phyloP scores from a whole-genome alignment of 2,113 vertebrate species.

The Oceanodroma tethys region DNA sequence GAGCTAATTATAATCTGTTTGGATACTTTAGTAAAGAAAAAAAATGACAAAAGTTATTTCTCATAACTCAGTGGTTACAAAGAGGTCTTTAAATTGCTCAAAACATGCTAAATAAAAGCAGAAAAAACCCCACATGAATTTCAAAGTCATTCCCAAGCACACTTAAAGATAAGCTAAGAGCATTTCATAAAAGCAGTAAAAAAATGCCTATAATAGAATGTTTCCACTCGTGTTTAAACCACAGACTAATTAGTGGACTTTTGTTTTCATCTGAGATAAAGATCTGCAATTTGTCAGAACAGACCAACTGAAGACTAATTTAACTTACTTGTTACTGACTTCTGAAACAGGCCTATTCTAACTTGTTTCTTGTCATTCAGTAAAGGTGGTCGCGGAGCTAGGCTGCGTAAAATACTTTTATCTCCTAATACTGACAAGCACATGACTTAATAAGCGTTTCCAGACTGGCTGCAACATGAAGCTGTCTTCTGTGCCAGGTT shows the following conservation, averaged over 20 bases:
- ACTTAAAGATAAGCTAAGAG: background rate
- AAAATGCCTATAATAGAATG: background rate
- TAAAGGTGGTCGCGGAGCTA: background rate
- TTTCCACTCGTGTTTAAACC: background rate
- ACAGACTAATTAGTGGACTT: background rate
- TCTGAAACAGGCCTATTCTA: background rate
- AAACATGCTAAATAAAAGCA: background rate
- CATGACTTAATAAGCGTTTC: background rate
- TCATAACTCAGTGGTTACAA: background rate
- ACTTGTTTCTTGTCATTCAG: background rate
- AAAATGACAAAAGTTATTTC: background rate
- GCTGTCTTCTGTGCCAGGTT: background rate
- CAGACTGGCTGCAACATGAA: background rate
- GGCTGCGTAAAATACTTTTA: background rate
- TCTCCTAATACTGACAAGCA: background rate
- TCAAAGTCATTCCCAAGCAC: background rate
- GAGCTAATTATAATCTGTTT: background rate
- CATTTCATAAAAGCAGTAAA: background rate
- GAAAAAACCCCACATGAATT: fast-evolving
- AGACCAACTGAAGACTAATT: background rate
- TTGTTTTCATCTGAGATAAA: background rate
- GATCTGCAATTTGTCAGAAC: background rate
- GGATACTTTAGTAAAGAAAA: background rate
- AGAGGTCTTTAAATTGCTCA: background rate
- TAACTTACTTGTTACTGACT: background rate